phyloP scores from a whole-genome alignment of 2,888 invertebrate species.

The Chorisops tibialis region DNA sequence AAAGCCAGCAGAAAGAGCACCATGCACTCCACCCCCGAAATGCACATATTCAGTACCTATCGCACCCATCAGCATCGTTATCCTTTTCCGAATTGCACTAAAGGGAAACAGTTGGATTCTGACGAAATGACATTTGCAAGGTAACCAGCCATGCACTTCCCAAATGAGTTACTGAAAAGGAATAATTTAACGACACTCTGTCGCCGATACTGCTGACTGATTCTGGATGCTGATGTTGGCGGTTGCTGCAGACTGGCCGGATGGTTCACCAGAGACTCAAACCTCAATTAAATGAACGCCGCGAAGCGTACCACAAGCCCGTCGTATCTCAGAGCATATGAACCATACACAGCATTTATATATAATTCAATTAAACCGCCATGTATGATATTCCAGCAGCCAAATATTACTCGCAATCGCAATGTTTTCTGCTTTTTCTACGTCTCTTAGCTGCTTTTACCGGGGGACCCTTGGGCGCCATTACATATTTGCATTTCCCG shows the following conservation, averaged over 20 bases:
- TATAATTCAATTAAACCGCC: conserved; percentile 17
- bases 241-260: neutral
- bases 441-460: too few relatives aligned
- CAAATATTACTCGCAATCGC: neutral
- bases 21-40: too few relatives aligned
- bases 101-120: conserved; percentile 18
- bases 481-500: neutral
- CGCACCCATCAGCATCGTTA: conserved; percentile 1
- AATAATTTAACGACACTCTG: conserved; percentile 24
- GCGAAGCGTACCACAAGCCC: neutral
- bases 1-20: too few relatives aligned
- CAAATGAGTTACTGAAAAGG: conserved; percentile 25
- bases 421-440: too few relatives aligned
- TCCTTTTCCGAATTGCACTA: conserved; percentile 2
- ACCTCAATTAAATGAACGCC: neutral
- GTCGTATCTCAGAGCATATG: neutral
- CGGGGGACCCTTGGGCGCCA: neutral
- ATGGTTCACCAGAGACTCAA: neutral
- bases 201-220: neutral
- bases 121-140: conserved; percentile 19
- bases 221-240: neutral
- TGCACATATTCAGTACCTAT: too few relatives aligned
- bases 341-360: neutral
- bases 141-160: conserved; percentile 22
- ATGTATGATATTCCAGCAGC: neutral